Base-by-base conservation (phyloP, 1,140 invertebrate species). In the Gonatopus flavifemur region DNA sequence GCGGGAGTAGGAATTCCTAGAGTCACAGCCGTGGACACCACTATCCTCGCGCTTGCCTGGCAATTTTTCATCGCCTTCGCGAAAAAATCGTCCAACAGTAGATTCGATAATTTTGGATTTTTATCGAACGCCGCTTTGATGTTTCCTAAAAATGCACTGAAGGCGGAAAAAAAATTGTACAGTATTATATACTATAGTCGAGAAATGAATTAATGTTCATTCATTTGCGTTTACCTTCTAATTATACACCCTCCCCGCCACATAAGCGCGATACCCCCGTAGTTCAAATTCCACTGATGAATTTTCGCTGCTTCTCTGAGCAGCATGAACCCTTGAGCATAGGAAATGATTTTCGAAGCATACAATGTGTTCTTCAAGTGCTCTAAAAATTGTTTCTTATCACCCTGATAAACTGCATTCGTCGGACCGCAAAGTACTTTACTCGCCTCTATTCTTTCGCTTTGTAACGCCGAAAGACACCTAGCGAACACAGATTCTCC, bases 221-320 rank as follows among this genome's bases (percentile, higher is more conserved):
- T 35, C 19, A 6, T 13, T 10, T 30, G 6, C 4, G 13, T n/a
- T 32, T 71, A 88, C 86, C 88, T 96, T 70, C 96, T 84, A 68
- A 98, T 99, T 68, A 99, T 99, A 72, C 98, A 99, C 24, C 98
- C 98, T 18, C 98, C 98, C 57, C 97, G 84, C 98, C 98, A 99
- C 97, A 99, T 99, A 1, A 99, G 79, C 12, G 98, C 97, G 64
- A 99, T 98, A 28, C 91, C 92, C 38, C 97, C 97, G 68, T 98
- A 97, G 77, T 99, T 98, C 12, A 99, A 80, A 46, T 95, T 89
- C 98, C 97, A 99, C 0, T 87, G 85, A 60, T 95, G 88, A 48
- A 89, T 82, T 63, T 89, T 88, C 1, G 95, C 95, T 19, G 96
- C 96, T 78, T 98, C 94, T 36, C 92, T 82, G 59, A 99, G 81